These are phyloP conservation scores for Petrocephalus schoutedeni DNA, from an alignment of 2,797 vertebrate species.

Conservation along the genomic window DNA sequence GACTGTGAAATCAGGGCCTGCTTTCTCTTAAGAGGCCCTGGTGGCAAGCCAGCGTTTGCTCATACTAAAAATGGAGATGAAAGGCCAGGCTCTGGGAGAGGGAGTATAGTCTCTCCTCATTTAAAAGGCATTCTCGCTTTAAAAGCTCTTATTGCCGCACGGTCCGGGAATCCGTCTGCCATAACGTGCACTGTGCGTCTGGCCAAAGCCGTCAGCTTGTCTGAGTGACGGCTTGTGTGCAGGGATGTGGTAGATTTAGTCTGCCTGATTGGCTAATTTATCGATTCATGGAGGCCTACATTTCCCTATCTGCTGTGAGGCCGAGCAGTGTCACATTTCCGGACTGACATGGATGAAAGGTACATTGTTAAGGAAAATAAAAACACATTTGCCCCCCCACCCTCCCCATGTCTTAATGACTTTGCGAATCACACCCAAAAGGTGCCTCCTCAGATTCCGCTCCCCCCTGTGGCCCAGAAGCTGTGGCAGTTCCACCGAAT, in stretches of 20 bases:
- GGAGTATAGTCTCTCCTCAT: neutral
- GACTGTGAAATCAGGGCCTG: neutral
- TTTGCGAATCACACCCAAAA: slow-evolving; percentile 36
- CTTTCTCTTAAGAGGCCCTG: slow-evolving; percentile 6
- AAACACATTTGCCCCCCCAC: neutral
- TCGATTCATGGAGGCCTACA: neutral
- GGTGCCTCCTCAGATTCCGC: slow-evolving; percentile 29
- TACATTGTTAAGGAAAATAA: neutral
- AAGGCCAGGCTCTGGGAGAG: neutral
- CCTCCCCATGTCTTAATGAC: slow-evolving; percentile 27
- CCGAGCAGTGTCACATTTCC: slow-evolving; percentile 23
- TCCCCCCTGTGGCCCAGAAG: slow-evolving; percentile 34
- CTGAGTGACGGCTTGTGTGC: neutral
- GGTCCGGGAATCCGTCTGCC: neutral
- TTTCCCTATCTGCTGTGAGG: slow-evolving; percentile 19
- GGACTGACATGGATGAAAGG: neutral
- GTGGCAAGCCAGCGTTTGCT: neutral
- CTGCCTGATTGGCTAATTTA: neutral
- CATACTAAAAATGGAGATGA: neutral
- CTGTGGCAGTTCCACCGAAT: slow-evolving; percentile 52
- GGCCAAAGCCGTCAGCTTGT: neutral
- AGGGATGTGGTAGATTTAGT: neutral
- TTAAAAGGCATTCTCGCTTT: neutral
- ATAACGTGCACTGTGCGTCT: neutral
- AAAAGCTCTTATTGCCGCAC: neutral